These are phyloP conservation scores for Xiphorhynchus erythropygius DNA, from an alignment of 2,797 vertebrate species.

Conservation along the genomic window DNA sequence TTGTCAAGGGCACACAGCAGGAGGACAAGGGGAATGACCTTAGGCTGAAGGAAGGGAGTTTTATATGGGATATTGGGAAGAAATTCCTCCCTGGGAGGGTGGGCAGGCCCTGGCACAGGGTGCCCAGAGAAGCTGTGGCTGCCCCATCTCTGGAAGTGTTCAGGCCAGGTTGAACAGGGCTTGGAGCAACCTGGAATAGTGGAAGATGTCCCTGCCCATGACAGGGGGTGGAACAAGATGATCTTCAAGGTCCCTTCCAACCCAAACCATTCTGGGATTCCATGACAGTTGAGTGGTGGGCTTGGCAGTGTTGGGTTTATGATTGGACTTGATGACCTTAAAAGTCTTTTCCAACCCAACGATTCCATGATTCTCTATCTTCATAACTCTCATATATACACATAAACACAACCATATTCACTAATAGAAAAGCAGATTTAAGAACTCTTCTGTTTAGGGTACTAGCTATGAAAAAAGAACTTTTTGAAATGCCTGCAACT, in stretches of 20 bases:
- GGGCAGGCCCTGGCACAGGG: background rate
- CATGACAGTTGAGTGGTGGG: background rate
- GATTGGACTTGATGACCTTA: background rate
- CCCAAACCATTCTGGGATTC: background rate
- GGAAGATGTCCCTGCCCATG: background rate
- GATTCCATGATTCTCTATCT: background rate
- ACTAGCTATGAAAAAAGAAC: conserved; percentile 57
- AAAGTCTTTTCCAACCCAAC: background rate
- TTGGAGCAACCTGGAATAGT: accelerated
- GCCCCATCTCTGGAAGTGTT: background rate
- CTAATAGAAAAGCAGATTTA: conserved; percentile 20
- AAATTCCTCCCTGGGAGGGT: background rate
- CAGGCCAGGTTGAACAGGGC: accelerated
- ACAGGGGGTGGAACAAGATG: accelerated
- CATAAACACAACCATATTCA: background rate
- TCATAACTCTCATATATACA: background rate
- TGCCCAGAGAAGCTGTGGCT: background rate
- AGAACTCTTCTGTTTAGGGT: conserved; percentile 38
- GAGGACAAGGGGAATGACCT: background rate
- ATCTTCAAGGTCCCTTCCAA: background rate
- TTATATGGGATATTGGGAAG: accelerated
- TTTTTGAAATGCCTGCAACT: conserved; percentile 69
- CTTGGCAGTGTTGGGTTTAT: background rate
- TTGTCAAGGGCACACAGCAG: background rate
- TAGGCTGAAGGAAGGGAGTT: background rate